These are phyloP conservation scores for Epinephelus moara DNA, from an alignment of 2,113 vertebrate species.

Conservation along the genomic window DNA sequence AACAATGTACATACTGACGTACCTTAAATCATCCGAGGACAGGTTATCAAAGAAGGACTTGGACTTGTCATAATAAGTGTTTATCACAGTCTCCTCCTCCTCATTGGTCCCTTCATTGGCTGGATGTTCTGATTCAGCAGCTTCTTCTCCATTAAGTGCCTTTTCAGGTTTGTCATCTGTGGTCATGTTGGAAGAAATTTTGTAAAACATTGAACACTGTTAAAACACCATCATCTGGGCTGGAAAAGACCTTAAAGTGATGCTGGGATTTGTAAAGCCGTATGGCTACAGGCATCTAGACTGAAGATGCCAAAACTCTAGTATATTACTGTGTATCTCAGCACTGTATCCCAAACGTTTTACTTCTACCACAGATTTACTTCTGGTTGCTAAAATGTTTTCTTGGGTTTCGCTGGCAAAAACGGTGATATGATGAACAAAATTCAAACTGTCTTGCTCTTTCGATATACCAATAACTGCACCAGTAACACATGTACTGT, in stretches of 20 bases:
- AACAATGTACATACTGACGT: conserved; percentile 20
- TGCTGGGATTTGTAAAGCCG: not conserved
- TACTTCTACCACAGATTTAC: not conserved
- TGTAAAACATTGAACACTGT: not conserved
- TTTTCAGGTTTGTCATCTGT: conserved; percentile 95
- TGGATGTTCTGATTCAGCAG: conserved; percentile 88
- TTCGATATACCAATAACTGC: not conserved
- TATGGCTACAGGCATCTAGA: not conserved
- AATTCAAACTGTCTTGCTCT: not conserved
- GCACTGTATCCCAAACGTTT: not conserved
- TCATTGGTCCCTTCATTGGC: conserved; percentile 87
- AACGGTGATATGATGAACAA: not conserved
- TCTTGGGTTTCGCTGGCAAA: not conserved
- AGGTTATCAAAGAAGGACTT: conserved; percentile 99
- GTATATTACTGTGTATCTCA: not conserved
- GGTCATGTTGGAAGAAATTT: not conserved
- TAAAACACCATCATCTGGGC: not conserved
- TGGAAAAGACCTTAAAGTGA: not conserved
- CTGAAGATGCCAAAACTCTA: not conserved
- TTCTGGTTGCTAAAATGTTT: not conserved
- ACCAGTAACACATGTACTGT: not conserved
- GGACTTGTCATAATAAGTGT: conserved; percentile 97
- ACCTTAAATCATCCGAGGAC: conserved; percentile 95
- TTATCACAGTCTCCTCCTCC: conserved; percentile 91
- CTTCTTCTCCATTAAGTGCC: conserved; percentile 92